Conservation (phyloP, 2,797 vertebrate species). For the Phoebastria nigripes region DNA sequence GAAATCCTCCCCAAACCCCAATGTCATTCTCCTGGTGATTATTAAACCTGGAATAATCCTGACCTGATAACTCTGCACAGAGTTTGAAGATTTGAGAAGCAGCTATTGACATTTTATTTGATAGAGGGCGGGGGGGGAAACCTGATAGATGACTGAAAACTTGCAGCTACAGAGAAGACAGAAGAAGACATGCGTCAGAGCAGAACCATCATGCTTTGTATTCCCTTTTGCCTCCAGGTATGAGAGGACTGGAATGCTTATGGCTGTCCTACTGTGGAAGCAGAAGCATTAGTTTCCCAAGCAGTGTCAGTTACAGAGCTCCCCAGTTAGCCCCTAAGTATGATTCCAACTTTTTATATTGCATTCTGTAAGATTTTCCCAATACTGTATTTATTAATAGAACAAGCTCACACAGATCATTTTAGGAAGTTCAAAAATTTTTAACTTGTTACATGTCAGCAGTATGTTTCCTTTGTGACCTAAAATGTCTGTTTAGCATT, state of each 20-base stretch:
- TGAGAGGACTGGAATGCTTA: neutral
- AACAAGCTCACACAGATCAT: neutral
- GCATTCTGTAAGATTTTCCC: neutral
- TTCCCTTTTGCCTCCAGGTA: neutral
- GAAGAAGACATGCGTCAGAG: neutral
- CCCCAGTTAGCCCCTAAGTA: neutral
- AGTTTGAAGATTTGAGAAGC: neutral
- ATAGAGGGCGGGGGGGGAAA: neutral
- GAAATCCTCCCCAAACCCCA: fast-evolving
- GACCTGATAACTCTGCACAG: neutral
- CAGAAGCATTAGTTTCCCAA: neutral
- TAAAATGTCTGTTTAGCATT: neutral
- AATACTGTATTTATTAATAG: neutral
- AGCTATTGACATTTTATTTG: neutral
- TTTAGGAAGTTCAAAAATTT: neutral
- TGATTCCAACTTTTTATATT: neutral
- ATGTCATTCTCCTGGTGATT: neutral
- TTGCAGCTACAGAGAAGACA: neutral
- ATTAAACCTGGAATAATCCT: neutral
- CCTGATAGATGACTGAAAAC: neutral
- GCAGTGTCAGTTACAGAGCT: neutral
- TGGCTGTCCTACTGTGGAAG: neutral
- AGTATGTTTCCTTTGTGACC: neutral
- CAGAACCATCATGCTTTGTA: neutral
- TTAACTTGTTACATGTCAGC: neutral